Evolutionary conservation across 2,888 invertebrate species (phyloP), one percentile per base, ranked within the genome.

Genomic region (Parnassius orleans): DNA sequence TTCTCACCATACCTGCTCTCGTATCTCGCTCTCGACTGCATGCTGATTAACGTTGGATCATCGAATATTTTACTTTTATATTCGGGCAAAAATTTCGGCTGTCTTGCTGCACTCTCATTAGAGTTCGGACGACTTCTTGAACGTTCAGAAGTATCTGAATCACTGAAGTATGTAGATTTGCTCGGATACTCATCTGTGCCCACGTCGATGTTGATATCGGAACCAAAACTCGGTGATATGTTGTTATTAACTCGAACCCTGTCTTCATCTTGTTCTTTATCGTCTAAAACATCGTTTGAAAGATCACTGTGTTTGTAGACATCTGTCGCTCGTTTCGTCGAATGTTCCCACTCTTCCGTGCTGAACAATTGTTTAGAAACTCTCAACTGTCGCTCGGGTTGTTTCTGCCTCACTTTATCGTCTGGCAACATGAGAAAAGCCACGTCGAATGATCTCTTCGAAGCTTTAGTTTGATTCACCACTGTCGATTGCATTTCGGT

Each of bases 361-460:
- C 85, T 84, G 60, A 92, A 90, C 51, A 92, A 76, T 69, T 92
- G 90, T 68, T 92, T 93, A 0, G 92, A 89, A 24, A 93, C 87
- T 74, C 93, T 79, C 44, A 92, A 82, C 75, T 91, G 93, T 68
- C 93, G 87, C 66, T 93, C 93, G 55, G 86, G 90, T 68, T 93
- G 93, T 71, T 94, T 94, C 54, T 94, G 93, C 59, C 95, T 94
- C 54, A 95, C 84, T 74, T 96, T 95, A 66, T 97, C 97, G 78
- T 97, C 97, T 1, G 97, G 97, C 82, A 96, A 95, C 93, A 97
- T 97, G 41, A 98, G 87, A 75, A 98, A 98, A 0, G 97, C 97
- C 10, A 98, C 97, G 80, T 98, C 97, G 79, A 98, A 98, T 0
- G 97, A 96, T 14, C 98, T 91, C 76, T 98, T 98, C 71, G 92